Evolutionary conservation across 2,113 vertebrate genomes (phyloP).

Genomic region (Brachyhypopomus occidentalis): DNA sequence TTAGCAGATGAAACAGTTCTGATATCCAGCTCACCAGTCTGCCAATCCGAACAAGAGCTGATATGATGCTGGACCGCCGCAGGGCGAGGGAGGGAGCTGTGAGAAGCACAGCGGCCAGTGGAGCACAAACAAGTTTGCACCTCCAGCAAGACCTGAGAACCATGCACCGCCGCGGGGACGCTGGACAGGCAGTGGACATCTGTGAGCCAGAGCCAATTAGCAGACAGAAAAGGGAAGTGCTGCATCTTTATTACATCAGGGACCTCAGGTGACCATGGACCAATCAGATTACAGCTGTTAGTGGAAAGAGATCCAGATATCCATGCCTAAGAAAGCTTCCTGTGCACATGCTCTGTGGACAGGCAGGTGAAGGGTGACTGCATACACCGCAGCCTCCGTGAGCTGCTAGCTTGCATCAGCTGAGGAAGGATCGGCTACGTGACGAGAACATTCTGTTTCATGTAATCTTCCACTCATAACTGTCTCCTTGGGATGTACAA

Average conservation of each 20-base stretch:
- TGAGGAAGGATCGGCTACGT: neutral
- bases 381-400: neutral
- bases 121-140: neutral
- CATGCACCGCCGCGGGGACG: no score
- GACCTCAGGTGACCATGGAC: neutral
- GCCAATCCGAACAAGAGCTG: no score
- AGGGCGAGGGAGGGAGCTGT: no score
- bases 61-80: no score
- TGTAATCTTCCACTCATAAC: neutral
- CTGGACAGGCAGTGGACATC: no score
- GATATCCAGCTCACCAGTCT: neutral
- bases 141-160: neutral
- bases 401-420: neutral
- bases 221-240: no score
- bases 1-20: neutral
- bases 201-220: no score
- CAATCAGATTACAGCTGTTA: no score
- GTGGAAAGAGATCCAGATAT: neutral
- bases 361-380: neutral
- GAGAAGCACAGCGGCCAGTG: neutral
- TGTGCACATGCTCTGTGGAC: neutral
- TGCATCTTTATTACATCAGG: neutral
- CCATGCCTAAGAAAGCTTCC: neutral
- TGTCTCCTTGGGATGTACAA: neutral
- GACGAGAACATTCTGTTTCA: neutral